Base-by-base conservation (phyloP, 1,140 invertebrate genomes). In the Papilio machaon region DNA sequence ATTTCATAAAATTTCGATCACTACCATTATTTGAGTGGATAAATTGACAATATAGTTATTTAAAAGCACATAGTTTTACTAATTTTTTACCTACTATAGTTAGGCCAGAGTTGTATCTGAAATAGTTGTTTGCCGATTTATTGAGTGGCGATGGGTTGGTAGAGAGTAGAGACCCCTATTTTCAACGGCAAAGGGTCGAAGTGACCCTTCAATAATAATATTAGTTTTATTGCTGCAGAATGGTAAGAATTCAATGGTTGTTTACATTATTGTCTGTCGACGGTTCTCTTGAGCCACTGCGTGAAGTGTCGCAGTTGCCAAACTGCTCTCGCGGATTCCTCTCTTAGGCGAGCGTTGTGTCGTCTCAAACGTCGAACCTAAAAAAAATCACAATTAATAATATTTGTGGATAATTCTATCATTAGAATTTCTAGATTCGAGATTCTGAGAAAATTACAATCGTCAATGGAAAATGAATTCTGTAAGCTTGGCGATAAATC, bases 231-330 rank as follows among this genome's bases (percentile, higher is more conserved):
- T 58, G 9, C 6, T 58, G 0, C 17, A 58, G 54, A 58, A 58
- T 15, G 64, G 23, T 70, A 7, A 15, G 13, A 70, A 15, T 19
- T 60, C 23, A 17, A 17, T 17, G 15, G 52, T 54, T 54, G 4
- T 64, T 30, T 54, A 15, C 1, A 17, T 89, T 85, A 93, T 86
- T 97, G 97, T 85, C 96, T 95, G 90, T 98, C 97, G 84, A 98
- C 97, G 46, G 97, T 98, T 87, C 97, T 96, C 88, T 98, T 98
- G 86, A 99, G 98, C 98, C 98, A 99, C 91, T 99, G 98, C 10
- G 98, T 98, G 91, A 99, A 98, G 85, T 97, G 97, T 30, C 98
- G 96, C 11, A 99, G 95, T 89, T 99, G 98, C 86, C 98, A 97
- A 11, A 98, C 97, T 35, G 98, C 98, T 46, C 97, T 97, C 81